Conservation (phyloP, 92 coral and sea anemone species). For the Galaxea fascicularis region DNA sequence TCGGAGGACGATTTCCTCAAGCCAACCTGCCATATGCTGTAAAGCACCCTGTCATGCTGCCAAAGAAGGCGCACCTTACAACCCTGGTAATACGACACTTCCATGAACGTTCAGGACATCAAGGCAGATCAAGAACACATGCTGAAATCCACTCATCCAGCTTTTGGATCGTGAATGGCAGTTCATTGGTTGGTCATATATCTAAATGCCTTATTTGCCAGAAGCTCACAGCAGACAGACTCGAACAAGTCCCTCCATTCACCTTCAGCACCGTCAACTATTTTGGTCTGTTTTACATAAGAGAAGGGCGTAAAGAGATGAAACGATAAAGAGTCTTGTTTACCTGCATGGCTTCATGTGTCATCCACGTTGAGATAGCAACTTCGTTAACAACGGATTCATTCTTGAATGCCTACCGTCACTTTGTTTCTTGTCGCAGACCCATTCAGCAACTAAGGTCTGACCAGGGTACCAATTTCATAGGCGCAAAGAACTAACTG, state of each 20-base stretch:
- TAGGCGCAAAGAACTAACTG: neutral
- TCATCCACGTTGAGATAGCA: neutral
- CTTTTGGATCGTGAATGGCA: too few relatives aligned
- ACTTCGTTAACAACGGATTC: neutral
- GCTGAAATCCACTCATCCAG: too few relatives aligned
- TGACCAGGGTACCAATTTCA: neutral
- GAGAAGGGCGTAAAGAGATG: neutral
- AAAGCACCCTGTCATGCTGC: conserved; percentile 42
- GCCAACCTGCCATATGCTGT: neutral
- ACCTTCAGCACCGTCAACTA: too few relatives aligned
- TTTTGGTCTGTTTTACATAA: conserved; percentile 11
- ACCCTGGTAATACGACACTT: conserved; percentile 9
- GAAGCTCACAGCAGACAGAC: too few relatives aligned
- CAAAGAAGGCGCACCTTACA: conserved; percentile 48
- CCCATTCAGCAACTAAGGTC: neutral
- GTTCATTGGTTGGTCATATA: too few relatives aligned
- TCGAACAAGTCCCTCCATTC: too few relatives aligned
- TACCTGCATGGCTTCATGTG: conserved; percentile 15
- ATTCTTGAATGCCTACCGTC: neutral
- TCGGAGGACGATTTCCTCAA: conserved; percentile 20
- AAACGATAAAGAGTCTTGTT: conserved; percentile 4
- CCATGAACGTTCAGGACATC: neutral
- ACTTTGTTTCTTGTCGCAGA: neutral
- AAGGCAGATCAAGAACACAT: neutral
- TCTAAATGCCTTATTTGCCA: too few relatives aligned